Base-by-base conservation (phyloP, 2,113 vertebrate species). In the Dromiciops gliroides region DNA sequence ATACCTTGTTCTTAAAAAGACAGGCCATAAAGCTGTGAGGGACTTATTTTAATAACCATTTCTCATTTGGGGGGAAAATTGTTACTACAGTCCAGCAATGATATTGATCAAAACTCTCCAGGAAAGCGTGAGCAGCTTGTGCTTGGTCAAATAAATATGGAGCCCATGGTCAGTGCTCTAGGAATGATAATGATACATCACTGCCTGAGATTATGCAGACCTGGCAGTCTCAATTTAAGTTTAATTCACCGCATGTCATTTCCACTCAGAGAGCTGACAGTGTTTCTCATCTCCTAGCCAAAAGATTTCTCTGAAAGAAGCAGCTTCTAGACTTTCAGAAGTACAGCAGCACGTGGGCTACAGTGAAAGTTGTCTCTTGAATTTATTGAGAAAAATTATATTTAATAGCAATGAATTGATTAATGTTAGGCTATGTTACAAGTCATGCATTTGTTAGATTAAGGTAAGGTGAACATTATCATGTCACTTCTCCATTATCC, bases 321-420 rank as follows among this genome's bases (percentile, higher is more conserved):
- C 51, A 53, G 14, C 89, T 92, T 92, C 53, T 93, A 93, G 95
- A 48, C 90, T 93, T 51, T 91, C 93, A 92, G 91, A 92, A 50
- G 94, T 92, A 95, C 52, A 91, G 23, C 93, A 96, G 94, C 91
- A 94, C 91, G 48, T 67, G 75, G 52, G 28, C 25, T 94, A 94
- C 31, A 50, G 4, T 1, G 94, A 52, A 93, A 91, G 91, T 37
- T 92, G 19, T 94, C 75, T 96, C 92, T 96, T 92, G 75, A 95
- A 95, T 91, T 97, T 52, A 89, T 90, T 94, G 92, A 95, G 83
- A 92, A 96, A 98, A 92, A 91, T 90, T 91, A 26, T 94, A 96
- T 95, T 96, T 96, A 95, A 96, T 90, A 47, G 51, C n/a, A 90
- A 90, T 67, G 51, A 1, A 51, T 51, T 60, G 90, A 96, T 96